Evolutionary conservation across 2,888 invertebrate genomes (phyloP).

Genomic region (Neoitamus cyanurus): DNA sequence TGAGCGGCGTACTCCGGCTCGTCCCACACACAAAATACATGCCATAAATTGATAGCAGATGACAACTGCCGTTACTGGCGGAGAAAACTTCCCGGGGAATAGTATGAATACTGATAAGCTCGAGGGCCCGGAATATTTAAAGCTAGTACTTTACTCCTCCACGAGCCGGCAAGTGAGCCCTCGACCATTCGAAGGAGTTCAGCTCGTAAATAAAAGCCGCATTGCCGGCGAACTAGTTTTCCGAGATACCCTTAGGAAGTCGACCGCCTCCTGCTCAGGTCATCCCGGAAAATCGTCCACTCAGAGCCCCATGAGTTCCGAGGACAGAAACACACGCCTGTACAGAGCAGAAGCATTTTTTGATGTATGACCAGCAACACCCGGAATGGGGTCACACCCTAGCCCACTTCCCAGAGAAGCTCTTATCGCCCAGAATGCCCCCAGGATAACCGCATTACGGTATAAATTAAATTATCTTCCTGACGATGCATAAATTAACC

Average conservation of each 20-base stretch:
- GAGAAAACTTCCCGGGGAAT: slow-evolving; percentile 7
- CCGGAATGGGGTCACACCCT: background rate
- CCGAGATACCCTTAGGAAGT: background rate
- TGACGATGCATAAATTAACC: slow-evolving; percentile 29
- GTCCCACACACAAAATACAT: background rate
- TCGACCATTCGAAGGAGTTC: background rate
- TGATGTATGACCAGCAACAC: background rate
- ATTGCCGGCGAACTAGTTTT: background rate
- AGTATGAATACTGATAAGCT: slow-evolving; percentile 21
- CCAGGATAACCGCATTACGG: background rate
- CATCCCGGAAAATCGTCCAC: background rate
- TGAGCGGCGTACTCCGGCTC: background rate
- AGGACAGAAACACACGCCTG: background rate
- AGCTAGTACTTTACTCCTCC: background rate
- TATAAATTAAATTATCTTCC: slow-evolving; percentile 12
- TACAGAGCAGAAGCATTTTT: background rate
- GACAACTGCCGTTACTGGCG: background rate
- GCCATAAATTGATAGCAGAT: slow-evolving; percentile 24
- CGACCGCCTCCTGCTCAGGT: background rate
- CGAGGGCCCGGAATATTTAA: background rate
- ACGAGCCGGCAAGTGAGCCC: background rate
- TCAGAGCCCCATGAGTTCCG: background rate
- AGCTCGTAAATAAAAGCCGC: background rate
- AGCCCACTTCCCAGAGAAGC: background rate
- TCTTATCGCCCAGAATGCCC: background rate